Conservation (phyloP, 2,113 vertebrate genomes). For the Lagenorhynchus albirostris region DNA sequence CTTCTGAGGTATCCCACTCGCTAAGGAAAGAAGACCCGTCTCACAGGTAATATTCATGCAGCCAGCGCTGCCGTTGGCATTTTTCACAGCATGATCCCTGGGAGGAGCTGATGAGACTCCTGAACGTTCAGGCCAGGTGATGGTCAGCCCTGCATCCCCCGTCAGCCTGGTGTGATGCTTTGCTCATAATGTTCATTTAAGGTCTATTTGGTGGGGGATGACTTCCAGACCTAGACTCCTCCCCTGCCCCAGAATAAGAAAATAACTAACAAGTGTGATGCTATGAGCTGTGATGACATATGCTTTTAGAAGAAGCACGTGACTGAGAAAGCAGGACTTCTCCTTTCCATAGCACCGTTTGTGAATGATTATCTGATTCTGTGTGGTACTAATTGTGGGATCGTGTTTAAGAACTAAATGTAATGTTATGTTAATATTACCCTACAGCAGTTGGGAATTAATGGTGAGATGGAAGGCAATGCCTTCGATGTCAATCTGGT, state of each 20-base stretch:
- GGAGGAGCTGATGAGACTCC: rapidly evolving
- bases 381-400: background rate
- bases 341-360: rapidly evolving
- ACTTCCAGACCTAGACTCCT: background rate
- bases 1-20: background rate
- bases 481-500: background rate
- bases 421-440: background rate
- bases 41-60: too few relatives aligned
- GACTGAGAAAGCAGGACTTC: background rate
- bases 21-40: background rate
- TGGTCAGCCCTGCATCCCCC: too few relatives aligned
- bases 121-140: background rate
- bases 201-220: background rate
- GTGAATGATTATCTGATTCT: background rate
- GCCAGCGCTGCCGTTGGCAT: rapidly evolving
- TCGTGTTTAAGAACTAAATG: background rate
- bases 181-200: rapidly evolving
- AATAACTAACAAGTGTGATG: background rate
- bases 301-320: background rate
- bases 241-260: background rate
- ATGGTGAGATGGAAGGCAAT: background rate
- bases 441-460: background rate
- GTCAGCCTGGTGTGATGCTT: rapidly evolving
- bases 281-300: background rate
- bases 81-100: background rate